Percentiles rank a stretch among this genome's conserved stretches.
phyloP scores from a whole-genome alignment of 1,140 invertebrate species.

The Drosophila triauraria region DNA sequence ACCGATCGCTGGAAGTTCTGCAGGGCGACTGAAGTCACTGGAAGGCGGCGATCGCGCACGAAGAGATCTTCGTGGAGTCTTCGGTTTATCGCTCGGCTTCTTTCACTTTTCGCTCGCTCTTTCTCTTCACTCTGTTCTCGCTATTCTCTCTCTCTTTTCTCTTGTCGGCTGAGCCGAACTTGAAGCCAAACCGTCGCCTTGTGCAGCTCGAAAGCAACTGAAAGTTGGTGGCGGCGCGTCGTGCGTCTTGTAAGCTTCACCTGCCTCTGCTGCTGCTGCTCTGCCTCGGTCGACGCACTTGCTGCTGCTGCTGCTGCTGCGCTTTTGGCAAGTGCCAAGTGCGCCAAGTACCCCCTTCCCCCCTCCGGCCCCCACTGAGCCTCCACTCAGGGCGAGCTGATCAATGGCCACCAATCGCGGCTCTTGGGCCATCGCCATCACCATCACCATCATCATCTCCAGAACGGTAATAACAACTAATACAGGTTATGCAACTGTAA shows the following conservation, averaged over 20 bases:
- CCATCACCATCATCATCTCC: constrained; percentile 28
- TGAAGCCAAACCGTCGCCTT: constrained; percentile 64
- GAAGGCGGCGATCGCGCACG: constrained; percentile 22
- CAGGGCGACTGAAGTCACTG: constrained; percentile 56
- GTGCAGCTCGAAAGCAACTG: constrained; percentile 79
- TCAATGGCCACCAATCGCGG: constrained; percentile 63
- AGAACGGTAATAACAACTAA: constrained; percentile 82
- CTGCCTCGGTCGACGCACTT: constrained; percentile 13
- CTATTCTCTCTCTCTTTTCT: constrained; percentile 11
- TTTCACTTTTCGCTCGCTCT: constrained; percentile 65
- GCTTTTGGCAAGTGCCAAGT: constrained; percentile 77
- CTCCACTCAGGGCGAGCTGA: constrained; percentile 43
- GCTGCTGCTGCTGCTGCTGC: constrained; percentile 55
- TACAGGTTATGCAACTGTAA: constrained; percentile 80
- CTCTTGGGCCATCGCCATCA: constrained; percentile 46
- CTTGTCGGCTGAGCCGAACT: constrained; percentile 14
- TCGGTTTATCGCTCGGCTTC: constrained; percentile 26
- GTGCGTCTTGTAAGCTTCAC: constrained; percentile 74
- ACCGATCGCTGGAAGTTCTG: constrained; percentile 65
- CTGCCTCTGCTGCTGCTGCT: constrained; percentile 21
- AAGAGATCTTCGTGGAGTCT: constrained; percentile 17
- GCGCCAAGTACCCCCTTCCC: neutral
- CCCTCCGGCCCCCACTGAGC: neutral
- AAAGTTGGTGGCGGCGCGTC: constrained; percentile 61
- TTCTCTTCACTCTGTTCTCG: constrained; percentile 6